Base-by-base conservation (phyloP, 2,113 vertebrate species). In the Pterocles gutturalis region DNA sequence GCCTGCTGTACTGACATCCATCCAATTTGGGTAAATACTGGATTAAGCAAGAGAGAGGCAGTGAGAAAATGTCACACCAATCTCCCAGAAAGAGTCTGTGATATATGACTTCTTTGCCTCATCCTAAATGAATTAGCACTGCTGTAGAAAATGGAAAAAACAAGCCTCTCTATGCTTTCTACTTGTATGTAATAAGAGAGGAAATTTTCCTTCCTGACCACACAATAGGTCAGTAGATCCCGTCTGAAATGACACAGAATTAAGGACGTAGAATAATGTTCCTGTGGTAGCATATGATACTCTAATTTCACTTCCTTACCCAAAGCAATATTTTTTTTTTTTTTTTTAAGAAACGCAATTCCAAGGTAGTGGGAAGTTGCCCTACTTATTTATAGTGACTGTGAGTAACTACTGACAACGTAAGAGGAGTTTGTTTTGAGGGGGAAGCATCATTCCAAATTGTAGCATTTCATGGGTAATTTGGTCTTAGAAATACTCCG, bases 1-100 rank as follows among this genome's bases (percentile, higher is more conserved):
- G 62, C 76, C 76, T 96, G 83, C 89, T 86, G 11, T 54, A 51
- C 76, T 92, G 76, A 84, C 77, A 91, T 87, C 77, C 69, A 84
- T 91, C 94, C 93, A 79, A 15, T 94, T 79, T 93, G 87, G 77
- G 65, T 89, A 94, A 96, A 78, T 89, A 91, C 69, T 91, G 60
- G 60, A 95, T 95, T 94, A 78, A 84, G 87, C 60, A 87, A 79
- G 76, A 91, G 76, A 73, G 51, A 92, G 51, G 65, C 76, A 92
- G 87, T 1, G 34, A 60, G 87, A 84, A 96, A 95, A 89, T 82
- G 61, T 89, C 77, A 43, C 5, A 9, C 51, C 84, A 69, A 62
- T 94, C 85, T 95, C 80, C 69, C 77, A 94, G 77, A 66, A 95
- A 77, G 48, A 79, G 43, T 2, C 13, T 87, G 34, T 94, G 95